Evolutionary conservation across 2,797 vertebrate genomes (phyloP), one percentile per base, ranked within the genome.

Genomic region (Falco novaeseelandiae): DNA sequence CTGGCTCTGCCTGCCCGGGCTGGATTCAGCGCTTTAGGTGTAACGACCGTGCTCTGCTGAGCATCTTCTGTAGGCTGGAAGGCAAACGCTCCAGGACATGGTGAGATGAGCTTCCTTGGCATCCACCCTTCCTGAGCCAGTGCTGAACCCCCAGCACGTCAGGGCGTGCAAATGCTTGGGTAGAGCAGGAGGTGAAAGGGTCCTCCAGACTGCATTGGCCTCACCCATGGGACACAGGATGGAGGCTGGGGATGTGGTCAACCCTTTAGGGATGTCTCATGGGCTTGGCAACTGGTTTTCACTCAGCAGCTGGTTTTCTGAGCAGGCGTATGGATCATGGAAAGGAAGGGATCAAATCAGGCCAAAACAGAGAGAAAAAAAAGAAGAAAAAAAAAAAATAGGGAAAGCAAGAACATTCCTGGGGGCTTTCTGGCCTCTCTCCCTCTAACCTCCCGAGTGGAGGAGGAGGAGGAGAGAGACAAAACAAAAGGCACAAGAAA

Each of bases 381-480:
- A 59, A 4, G 16, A 12, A 40, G 40, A 65, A 55, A 80, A 74
- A 59, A 74, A 59, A 81, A 61, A 72, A 90, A 57, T 6, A 40
- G 65, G 48, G 48, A 90, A 87, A 96, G 85, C 82, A 57, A 83
- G 91, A 95, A 94, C 94, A 93, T 97, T 97, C 95, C 93, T 96
- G 80, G 95, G 95, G 91, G 91, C 93, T 95, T 79, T 81, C 83
- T 95, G 94, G 95, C 90, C 87, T 90, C 85, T 77, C 71, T 96
- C 94, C 87, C 79, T 89, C 63, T 71, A 83, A 3, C 94, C 93
- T 96, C 93, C 65, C 3, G 85, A 91, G 95, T 92, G 82, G 80
- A 96, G 87, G 73, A 83, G 73, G 78, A 91, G 88, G 73, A 90
- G 85, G 71, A 91, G 83, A 49, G 63, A 95, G 89, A 86, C 89